Conservation (phyloP, 1,140 invertebrate species). For the Acromyrmex echinatior region DNA sequence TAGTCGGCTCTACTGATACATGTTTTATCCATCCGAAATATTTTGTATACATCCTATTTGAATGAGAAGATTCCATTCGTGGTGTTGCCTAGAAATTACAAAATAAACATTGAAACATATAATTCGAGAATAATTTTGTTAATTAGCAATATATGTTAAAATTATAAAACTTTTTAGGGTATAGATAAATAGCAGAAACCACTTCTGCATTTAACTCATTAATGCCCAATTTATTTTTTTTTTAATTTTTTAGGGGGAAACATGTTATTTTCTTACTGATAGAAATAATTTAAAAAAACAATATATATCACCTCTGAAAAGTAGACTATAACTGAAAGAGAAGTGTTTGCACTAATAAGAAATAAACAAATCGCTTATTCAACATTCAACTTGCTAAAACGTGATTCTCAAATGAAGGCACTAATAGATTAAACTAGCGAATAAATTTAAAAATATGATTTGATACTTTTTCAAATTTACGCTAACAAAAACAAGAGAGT, state of each 20-base stretch:
- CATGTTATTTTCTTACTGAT: too few species aligned
- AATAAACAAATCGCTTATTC: too few species aligned
- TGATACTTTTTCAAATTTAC: not conserved
- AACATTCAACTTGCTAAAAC: too few species aligned
- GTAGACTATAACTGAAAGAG: too few species aligned
- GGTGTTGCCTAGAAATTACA: not conserved
- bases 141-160: not conserved
- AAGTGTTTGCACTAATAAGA: too few species aligned
- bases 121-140: not conserved
- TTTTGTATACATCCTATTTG: conserved; percentile 4
- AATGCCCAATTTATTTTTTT: too few species aligned
- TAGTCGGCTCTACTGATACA: conserved; percentile 91
- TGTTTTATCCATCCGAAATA: conserved; percentile 74
- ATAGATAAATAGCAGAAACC: not conserved
- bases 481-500: not conserved
- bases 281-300: too few species aligned
- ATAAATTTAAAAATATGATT: not conserved
- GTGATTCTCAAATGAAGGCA: too few species aligned
- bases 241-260: too few species aligned
- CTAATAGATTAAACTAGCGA: not conserved
- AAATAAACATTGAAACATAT: not conserved
- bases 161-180: not conserved
- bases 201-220: too few species aligned
- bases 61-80: not conserved
- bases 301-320: too few species aligned